phyloP scores from a whole-genome alignment of 2,797 vertebrate species.

The Novumbra hubbsi region DNA sequence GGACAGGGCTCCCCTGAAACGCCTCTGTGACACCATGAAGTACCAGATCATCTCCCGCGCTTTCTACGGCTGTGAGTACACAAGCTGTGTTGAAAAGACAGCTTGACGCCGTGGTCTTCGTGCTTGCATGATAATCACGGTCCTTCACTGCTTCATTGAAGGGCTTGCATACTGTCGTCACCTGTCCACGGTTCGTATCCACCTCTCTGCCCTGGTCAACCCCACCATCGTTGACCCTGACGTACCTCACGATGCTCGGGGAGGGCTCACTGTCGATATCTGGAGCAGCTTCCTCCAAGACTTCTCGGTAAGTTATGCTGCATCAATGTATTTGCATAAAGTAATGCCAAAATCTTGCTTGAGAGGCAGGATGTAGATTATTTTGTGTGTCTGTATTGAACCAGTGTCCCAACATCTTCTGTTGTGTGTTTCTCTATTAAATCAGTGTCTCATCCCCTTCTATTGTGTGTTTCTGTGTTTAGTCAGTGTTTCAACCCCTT shows the following conservation, averaged over 20 bases:
- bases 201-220: constrained; percentile 94
- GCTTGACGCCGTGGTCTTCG: background rate
- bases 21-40: constrained; percentile 99
- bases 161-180: constrained; percentile 98
- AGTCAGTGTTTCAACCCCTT: background rate
- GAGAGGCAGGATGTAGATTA: background rate
- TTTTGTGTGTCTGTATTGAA: background rate
- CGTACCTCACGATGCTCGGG: constrained; percentile 74
- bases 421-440: background rate
- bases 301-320: constrained; percentile 74
- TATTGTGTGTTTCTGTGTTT: background rate
- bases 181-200: constrained; percentile 93
- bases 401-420: background rate
- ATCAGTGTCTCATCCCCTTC: background rate
- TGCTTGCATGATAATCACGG: background rate
- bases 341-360: background rate
- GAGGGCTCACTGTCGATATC: constrained; percentile 82
- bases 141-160: constrained; percentile 45
- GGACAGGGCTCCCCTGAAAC: constrained; percentile 93
- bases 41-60: constrained; percentile 98
- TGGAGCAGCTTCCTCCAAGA: constrained; percentile 88
- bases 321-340: background rate
- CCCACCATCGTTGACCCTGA: constrained; percentile 84
- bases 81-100: background rate
- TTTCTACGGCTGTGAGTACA: constrained; percentile 94